Conservation (phyloP, 2,888 invertebrate genomes). For the Disparrhopalites patrizii region DNA sequence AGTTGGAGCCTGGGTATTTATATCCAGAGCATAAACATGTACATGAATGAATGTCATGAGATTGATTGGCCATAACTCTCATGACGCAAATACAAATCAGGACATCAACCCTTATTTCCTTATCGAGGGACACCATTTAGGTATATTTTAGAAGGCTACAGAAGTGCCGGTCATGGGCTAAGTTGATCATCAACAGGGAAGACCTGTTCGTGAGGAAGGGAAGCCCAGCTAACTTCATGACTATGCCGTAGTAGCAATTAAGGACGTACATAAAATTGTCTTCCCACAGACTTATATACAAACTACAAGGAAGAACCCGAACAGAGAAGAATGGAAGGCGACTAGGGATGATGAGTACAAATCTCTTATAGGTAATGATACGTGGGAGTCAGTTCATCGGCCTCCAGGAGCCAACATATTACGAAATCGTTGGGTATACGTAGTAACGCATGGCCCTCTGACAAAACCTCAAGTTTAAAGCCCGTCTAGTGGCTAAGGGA, state of each 20-base stretch:
- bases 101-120: too few species aligned
- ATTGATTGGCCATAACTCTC: too few species aligned
- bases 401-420: not conserved
- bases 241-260: not conserved
- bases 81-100: too few species aligned
- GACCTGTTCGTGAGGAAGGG: too few species aligned
- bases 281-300: not conserved
- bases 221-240: too few species aligned
- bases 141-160: too few species aligned
- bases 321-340: not conserved
- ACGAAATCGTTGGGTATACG: constrained; percentile 21
- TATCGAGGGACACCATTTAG: too few species aligned
- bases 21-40: too few species aligned
- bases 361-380: not conserved
- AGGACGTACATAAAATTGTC: not conserved
- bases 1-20: too few species aligned
- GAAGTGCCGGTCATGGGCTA: too few species aligned
- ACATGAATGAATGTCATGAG: too few species aligned
- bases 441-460: not conserved
- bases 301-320: not conserved
- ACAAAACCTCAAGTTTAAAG: constrained; percentile 9
- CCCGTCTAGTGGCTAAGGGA: constrained; percentile 11
- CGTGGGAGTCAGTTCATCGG: not conserved
- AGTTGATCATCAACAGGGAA: too few species aligned
- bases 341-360: not conserved